Conservation (phyloP, 2,797 vertebrate species). For the Hozukius guyotensis region DNA sequence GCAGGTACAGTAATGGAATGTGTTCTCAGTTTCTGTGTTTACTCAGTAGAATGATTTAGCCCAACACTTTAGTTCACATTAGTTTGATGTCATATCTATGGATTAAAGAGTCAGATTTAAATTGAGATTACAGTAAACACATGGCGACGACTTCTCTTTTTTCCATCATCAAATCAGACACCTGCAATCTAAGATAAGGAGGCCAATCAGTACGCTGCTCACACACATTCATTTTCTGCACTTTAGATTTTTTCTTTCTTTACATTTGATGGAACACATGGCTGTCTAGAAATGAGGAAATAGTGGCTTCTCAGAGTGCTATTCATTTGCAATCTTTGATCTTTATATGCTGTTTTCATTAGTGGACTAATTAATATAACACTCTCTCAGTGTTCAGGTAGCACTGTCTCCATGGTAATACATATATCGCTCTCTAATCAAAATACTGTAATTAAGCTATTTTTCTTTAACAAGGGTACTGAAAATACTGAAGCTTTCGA, state of each 20-base stretch:
- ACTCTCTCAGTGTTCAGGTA: slow-evolving; percentile 6
- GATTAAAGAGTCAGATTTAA: slow-evolving; percentile 72
- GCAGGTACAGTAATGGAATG: background rate
- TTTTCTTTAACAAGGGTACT: background rate
- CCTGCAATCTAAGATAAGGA: slow-evolving; percentile 78
- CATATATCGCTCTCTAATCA: slow-evolving; percentile 26
- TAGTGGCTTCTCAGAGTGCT: background rate
- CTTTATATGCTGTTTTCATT: background rate
- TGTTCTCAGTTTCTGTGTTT: slow-evolving; percentile 38
- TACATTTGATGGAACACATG: slow-evolving; percentile 20
- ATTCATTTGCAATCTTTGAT: background rate
- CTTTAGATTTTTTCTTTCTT: slow-evolving; percentile 25
- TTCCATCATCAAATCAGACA: slow-evolving; percentile 69
- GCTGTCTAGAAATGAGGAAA: slow-evolving; percentile 22
- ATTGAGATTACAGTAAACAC: slow-evolving; percentile 67
- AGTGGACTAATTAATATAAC: slow-evolving; percentile 15
- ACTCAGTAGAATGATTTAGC: slow-evolving; percentile 17
- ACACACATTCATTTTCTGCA: slow-evolving; percentile 34
- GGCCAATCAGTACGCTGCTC: slow-evolving; percentile 66
- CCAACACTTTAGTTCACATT: slow-evolving; percentile 38
- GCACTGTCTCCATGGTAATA: slow-evolving; percentile 48
- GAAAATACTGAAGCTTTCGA: background rate
- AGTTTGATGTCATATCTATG: slow-evolving; percentile 71
- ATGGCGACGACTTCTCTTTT: slow-evolving; percentile 28
- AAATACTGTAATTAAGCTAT: slow-evolving; percentile 31